Percentiles rank a stretch among this genome's conserved stretches.
Evolutionary conservation across 2,797 vertebrate species (phyloP).

Genomic region (Chromis chromis): DNA sequence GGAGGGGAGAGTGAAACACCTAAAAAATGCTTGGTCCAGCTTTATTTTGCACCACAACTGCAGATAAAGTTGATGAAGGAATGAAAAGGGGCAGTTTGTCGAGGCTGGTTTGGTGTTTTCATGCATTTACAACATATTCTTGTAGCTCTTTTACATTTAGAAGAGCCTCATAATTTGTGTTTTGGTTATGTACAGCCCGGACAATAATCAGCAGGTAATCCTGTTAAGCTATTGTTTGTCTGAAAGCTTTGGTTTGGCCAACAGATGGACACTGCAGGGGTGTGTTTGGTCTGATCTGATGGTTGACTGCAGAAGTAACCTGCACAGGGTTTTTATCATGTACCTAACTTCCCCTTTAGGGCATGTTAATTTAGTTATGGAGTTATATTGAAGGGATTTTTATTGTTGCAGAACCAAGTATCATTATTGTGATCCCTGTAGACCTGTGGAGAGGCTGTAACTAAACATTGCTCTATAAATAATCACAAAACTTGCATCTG

Average conservation of each 20-base stretch:
- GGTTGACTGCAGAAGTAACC: slow-evolving; percentile 10
- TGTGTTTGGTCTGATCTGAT: slow-evolving; percentile 40
- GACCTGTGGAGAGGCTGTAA: slow-evolving; percentile 11
- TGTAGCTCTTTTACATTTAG: neutral
- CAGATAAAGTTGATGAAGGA: neutral
- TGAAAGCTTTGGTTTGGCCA: slow-evolving; percentile 55
- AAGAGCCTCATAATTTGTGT: slow-evolving; percentile 5
- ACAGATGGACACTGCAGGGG: slow-evolving; percentile 68
- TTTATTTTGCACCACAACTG: neutral
- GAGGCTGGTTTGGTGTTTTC: neutral
- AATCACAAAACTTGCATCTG: slow-evolving; percentile 10
- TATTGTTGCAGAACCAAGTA: neutral
- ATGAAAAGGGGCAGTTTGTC: neutral
- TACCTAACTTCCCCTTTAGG: neutral
- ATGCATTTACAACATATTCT: neutral
- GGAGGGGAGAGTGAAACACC: neutral
- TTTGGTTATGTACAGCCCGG: slow-evolving; percentile 3
- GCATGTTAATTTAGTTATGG: neutral
- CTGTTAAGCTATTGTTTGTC: slow-evolving; percentile 56
- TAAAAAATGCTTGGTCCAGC: neutral
- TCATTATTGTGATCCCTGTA: slow-evolving; percentile 9
- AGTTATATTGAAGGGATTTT: neutral
- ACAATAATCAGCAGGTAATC: slow-evolving; percentile 66
- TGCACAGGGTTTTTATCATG: slow-evolving; percentile 1
- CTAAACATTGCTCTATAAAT: slow-evolving; percentile 48